A percentile compares a stretch with the other conserved stretches of the same genome.
Conservation (phyloP, 1,140 invertebrate genomes). For the Limonius californicus region DNA sequence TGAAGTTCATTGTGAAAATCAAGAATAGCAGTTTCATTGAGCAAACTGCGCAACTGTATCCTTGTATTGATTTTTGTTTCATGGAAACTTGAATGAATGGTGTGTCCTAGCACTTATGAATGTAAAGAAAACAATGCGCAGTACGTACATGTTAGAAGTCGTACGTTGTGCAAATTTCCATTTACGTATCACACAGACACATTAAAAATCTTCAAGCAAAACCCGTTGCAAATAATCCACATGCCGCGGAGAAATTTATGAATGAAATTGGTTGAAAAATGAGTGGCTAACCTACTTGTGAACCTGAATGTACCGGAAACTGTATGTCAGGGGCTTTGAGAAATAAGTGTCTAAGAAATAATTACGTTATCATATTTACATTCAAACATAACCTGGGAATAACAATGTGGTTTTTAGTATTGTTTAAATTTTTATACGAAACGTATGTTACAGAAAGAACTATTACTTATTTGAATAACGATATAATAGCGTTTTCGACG, state of each 20-base stretch:
- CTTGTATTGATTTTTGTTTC: not conserved
- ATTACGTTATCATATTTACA: not conserved
- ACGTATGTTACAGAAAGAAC: no score
- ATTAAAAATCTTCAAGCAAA: not conserved
- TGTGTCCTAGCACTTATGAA: not conserved
- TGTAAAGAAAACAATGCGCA: not conserved
- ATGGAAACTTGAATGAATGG: not conserved
- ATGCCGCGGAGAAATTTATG: not conserved
- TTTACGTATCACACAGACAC: conserved; percentile 1
- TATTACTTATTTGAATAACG: no score
- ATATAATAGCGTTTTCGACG: no score
- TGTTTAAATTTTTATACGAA: no score
- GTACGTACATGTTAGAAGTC: not conserved
- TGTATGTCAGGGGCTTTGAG: not conserved
- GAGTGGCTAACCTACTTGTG: not conserved
- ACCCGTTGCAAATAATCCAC: not conserved
- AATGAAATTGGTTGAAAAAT: not conserved
- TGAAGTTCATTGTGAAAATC: not conserved
- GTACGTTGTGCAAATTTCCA: not conserved
- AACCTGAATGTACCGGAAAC: not conserved
- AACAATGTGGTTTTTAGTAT: not conserved
- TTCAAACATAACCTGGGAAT: not conserved
- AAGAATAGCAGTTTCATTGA: not conserved
- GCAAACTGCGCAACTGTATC: not conserved
- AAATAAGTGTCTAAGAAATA: not conserved